Conservation (phyloP, 2,113 vertebrate genomes). For the Sigmodon hispidus region DNA sequence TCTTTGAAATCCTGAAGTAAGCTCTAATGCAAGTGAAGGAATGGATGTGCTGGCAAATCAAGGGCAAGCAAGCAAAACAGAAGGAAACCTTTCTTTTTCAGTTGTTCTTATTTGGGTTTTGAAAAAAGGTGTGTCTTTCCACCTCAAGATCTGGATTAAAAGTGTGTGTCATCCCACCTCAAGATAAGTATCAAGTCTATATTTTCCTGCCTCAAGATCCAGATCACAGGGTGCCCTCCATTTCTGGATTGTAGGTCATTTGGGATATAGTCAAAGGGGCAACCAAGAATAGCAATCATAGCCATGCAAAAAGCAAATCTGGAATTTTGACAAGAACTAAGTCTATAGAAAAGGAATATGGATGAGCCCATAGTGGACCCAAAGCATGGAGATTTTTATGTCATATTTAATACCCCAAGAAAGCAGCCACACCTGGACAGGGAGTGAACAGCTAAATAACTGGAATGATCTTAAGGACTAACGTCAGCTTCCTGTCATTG, state of each 20-base stretch:
- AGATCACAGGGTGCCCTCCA: not conserved
- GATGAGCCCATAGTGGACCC: not conserved
- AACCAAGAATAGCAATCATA: not conserved
- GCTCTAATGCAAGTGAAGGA: no score
- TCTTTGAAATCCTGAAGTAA: not conserved
- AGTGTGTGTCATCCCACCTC: no score
- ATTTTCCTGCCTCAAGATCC: no score
- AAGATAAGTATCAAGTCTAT: no score
- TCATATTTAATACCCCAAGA: not conserved
- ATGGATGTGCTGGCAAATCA: no score
- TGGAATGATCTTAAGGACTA: not conserved
- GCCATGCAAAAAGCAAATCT: not conserved
- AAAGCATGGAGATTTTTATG: not conserved
- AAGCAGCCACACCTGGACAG: not conserved
- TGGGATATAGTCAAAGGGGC: not conserved
- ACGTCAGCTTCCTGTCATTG: not conserved
- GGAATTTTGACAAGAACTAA: not conserved
- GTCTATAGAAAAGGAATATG: not conserved
- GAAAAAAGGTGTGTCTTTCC: not conserved
- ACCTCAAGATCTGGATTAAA: no score
- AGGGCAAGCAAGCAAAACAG: no score
- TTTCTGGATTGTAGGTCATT: not conserved
- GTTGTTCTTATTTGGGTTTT: not conserved
- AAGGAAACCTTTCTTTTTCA: no score
- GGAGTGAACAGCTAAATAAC: not conserved